Percentiles rank a stretch among this genome's conserved stretches.
Evolutionary conservation across 1,140 invertebrate genomes (phyloP).

Genomic region (Eurytemora carolleeae): DNA sequence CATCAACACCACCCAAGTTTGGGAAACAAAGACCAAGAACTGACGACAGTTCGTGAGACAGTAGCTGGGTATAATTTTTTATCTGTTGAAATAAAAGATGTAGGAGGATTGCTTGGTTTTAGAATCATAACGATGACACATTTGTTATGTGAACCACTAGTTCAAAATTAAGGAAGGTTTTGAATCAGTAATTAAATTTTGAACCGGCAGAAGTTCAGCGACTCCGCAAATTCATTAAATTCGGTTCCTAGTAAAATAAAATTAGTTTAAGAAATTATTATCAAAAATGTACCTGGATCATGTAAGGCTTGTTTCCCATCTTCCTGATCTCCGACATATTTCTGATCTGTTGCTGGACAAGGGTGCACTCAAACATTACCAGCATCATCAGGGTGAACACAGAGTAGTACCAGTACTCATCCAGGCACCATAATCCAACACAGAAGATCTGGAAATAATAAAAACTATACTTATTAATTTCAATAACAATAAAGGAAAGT

Average conservation of each 20-base stretch:
- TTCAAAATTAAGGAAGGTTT: neutral
- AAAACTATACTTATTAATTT: no score
- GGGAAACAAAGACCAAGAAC: no score
- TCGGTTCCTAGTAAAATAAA: no score
- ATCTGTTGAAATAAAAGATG: no score
- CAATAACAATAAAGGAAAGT: no score
- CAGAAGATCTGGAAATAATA: slow-evolving; percentile 79
- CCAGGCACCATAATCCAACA: slow-evolving; percentile 92
- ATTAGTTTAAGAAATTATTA: neutral
- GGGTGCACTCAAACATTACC: slow-evolving; percentile 88
- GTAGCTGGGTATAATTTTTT: no score
- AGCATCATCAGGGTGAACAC: slow-evolving; percentile 95
- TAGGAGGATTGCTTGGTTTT: no score
- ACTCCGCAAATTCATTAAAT: no score
- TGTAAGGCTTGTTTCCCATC: slow-evolving; percentile 95
- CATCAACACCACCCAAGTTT: no score
- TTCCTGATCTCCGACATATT: slow-evolving; percentile 99
- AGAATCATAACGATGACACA: no score
- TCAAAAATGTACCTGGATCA: slow-evolving; percentile 41
- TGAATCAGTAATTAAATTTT: neutral
- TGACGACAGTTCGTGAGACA: no score
- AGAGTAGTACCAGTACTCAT: slow-evolving; percentile 95
- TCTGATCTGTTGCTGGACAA: slow-evolving; percentile 89
- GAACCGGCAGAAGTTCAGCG: no score
- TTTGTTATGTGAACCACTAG: neutral